These are phyloP conservation scores for Chloroceryle inda DNA, from an alignment of 2,797 vertebrate species.

Conservation along the genomic window DNA sequence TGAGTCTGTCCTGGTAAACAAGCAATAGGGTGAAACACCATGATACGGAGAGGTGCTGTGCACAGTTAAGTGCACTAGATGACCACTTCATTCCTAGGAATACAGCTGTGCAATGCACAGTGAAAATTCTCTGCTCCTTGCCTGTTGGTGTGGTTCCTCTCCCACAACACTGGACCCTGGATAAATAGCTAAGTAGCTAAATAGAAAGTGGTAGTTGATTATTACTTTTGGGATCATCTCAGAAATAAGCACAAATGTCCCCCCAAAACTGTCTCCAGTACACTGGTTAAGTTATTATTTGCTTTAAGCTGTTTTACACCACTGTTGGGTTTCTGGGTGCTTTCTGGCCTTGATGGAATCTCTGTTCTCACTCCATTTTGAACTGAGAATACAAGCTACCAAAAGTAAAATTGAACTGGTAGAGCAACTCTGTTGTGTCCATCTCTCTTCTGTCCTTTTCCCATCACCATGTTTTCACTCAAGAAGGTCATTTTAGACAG, in stretches of 20 bases:
- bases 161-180: background rate
- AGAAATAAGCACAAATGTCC: background rate
- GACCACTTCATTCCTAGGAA: background rate
- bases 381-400: background rate
- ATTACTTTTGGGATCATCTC: background rate
- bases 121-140: background rate
- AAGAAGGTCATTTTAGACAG: background rate
- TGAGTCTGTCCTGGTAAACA: background rate
- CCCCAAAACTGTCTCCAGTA: background rate
- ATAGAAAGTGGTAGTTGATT: background rate
- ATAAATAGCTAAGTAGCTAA: background rate
- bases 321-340: rapidly evolving
- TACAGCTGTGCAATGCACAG: background rate
- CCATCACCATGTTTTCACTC: background rate
- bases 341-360: background rate
- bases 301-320: background rate
- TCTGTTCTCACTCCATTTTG: background rate
- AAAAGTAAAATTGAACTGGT: background rate
- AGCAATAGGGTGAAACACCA: background rate
- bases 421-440: background rate
- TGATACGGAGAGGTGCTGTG: background rate
- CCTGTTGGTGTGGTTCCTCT: background rate
- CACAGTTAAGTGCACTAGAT: background rate
- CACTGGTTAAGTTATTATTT: background rate
- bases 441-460: background rate